A percentile compares a stretch with the other conserved stretches of the same genome.
phyloP scores from a whole-genome alignment of 2,797 vertebrate species.

The Typhlichthys subterraneus region DNA sequence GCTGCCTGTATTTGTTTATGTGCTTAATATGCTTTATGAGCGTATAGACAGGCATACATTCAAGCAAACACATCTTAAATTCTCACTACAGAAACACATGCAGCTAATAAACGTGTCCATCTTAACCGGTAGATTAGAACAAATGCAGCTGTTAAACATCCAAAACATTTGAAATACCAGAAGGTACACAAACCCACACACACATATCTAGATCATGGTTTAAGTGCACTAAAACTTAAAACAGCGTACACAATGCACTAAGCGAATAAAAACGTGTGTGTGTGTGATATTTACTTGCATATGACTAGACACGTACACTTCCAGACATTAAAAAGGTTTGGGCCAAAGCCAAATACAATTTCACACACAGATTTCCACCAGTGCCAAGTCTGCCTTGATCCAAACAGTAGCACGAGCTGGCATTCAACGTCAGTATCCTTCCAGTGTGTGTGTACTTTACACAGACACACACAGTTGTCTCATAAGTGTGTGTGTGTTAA shows the following conservation, averaged over 20 bases:
- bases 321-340: neutral
- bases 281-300: neutral
- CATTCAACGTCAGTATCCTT: neutral
- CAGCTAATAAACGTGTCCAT: too few species aligned
- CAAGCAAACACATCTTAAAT: too few species aligned
- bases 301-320: neutral
- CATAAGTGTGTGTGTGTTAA: neutral
- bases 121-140: too few species aligned
- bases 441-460: neutral
- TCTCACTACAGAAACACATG: too few species aligned
- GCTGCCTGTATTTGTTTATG: neutral
- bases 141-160: too few species aligned
- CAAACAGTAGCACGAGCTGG: neutral
- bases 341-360: neutral
- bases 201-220: neutral
- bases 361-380: neutral
- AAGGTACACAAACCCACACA: neutral
- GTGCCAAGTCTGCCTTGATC: conserved; percentile 5
- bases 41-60: too few species aligned
- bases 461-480: too few species aligned
- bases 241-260: neutral
- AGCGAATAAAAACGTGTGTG: neutral
- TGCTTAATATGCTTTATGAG: too few species aligned
- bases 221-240: neutral
- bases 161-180: neutral